These are phyloP conservation scores for Zaprionus ornatus DNA, from an alignment of 1,140 invertebrate species.

Conservation along the genomic window DNA sequence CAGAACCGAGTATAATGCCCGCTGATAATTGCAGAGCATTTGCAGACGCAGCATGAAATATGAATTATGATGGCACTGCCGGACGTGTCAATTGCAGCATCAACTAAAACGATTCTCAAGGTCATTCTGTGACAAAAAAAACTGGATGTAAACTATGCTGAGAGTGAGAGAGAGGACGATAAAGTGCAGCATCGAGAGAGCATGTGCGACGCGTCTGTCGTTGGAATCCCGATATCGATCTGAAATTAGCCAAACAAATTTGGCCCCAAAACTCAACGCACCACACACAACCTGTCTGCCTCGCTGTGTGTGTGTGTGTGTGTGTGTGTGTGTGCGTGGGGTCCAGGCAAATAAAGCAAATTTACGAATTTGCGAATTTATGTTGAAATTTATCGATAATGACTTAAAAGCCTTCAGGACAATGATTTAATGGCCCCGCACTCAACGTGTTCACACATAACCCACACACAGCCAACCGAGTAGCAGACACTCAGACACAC, in stretches of 20 bases:
- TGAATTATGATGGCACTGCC: slow-evolving; percentile 70
- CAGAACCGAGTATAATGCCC: slow-evolving; percentile 26
- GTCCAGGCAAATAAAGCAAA: slow-evolving; percentile 77
- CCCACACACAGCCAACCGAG: slow-evolving; percentile 30
- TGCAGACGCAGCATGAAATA: slow-evolving; percentile 67
- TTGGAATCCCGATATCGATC: slow-evolving; percentile 38
- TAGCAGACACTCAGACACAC: slow-evolving; percentile 24
- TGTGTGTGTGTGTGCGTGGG: slow-evolving; percentile 33
- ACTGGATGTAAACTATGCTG: background rate
- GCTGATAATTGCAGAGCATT: slow-evolving; percentile 57
- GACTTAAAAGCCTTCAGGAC: slow-evolving; percentile 84
- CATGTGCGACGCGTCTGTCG: slow-evolving; percentile 16
- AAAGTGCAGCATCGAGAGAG: background rate
- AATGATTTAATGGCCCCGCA: slow-evolving; percentile 81
- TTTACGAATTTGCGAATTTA: slow-evolving; percentile 82
- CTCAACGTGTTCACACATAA: slow-evolving; percentile 65
- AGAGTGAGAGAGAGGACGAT: background rate
- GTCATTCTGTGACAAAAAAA: slow-evolving; percentile 72
- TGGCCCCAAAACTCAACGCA: slow-evolving; percentile 23
- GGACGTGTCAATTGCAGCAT: slow-evolving; percentile 74
- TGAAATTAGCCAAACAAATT: slow-evolving; percentile 72
- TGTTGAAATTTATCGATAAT: slow-evolving; percentile 84
- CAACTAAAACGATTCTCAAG: slow-evolving; percentile 54
- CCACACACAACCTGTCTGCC: slow-evolving; percentile 21
- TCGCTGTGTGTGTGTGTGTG: background rate